phyloP scores from a whole-genome alignment of 2,888 invertebrate species.

The Cepaea hortensis region DNA sequence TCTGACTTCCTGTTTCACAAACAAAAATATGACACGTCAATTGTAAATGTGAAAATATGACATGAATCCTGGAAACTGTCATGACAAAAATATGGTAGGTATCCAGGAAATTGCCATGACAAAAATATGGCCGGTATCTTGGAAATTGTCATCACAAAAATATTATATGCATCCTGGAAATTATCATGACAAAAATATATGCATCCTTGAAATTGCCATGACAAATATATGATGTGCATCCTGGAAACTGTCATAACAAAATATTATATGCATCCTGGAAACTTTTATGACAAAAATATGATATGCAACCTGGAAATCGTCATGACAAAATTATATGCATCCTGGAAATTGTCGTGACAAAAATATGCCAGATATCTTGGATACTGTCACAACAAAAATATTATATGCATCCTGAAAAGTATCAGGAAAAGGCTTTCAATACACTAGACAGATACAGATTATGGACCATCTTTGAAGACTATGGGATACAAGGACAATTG shows the following conservation, averaged over 20 bases:
- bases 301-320: no score
- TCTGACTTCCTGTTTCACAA: constrained; percentile 57
- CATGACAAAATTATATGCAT: not conserved
- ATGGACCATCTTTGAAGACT: no score
- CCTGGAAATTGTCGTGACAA: not conserved
- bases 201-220: not conserved
- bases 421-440: not conserved
- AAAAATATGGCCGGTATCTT: no score
- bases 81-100: not conserved
- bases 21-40: not conserved
- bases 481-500: no score
- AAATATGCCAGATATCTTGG: not conserved
- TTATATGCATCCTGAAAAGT: not conserved
- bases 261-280: not conserved
- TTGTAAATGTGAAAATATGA: not conserved
- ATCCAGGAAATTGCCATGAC: not conserved
- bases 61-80: not conserved
- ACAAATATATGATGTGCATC: not conserved
- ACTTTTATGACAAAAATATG: not conserved
- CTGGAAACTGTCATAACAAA: not conserved
- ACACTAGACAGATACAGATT: no score
- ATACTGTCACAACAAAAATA: not conserved
- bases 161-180: not conserved
- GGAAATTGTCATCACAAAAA: no score
- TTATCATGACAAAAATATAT: not conserved